These are phyloP conservation scores for Trissolcus basalis DNA, from an alignment of 1,140 invertebrate species.

Conservation along the genomic window DNA sequence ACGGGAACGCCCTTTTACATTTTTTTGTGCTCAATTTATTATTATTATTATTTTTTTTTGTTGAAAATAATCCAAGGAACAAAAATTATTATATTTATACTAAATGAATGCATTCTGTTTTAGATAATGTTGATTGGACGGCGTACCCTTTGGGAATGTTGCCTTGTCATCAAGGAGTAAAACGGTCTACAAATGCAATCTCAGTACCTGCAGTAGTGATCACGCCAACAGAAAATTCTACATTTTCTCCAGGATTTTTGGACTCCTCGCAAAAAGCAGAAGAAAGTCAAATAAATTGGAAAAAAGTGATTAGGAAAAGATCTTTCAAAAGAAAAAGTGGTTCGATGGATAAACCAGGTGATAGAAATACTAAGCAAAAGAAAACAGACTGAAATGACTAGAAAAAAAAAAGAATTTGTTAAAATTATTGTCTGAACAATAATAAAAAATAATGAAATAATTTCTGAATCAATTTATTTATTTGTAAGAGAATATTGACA, in stretches of 20 bases:
- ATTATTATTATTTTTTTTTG: too few relatives aligned
- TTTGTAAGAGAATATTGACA: too few relatives aligned
- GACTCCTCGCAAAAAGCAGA: conserved; percentile 10
- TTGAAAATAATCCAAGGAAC: too few relatives aligned
- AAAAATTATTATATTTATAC: not conserved
- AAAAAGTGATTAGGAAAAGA: conserved; percentile 1
- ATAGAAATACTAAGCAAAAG: not conserved
- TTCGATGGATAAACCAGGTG: not conserved
- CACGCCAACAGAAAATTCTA: not conserved
- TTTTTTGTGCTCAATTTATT: too few relatives aligned
- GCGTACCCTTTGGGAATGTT: conserved; percentile 16
- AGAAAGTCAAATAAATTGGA: conserved; percentile 23
- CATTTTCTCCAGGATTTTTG: conserved; percentile 9
- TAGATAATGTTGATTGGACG: conserved; percentile 9
- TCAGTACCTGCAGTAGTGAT: conserved; percentile 2
- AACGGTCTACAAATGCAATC: not conserved
- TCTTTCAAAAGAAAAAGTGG: conserved; percentile 2
- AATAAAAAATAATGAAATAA: too few relatives aligned
- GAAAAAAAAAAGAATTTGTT: too few relatives aligned
- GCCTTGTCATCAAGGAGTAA: conserved; percentile 10
- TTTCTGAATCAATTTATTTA: too few relatives aligned
- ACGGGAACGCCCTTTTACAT: too few relatives aligned
- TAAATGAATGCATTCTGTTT: not conserved
- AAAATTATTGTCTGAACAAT: too few relatives aligned
- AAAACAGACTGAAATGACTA: not conserved